A percentile compares a stretch with the other conserved stretches of the same genome.
Conservation (phyloP, 23 tunicate species). For the Oikopleura vanhoeffeni region DNA sequence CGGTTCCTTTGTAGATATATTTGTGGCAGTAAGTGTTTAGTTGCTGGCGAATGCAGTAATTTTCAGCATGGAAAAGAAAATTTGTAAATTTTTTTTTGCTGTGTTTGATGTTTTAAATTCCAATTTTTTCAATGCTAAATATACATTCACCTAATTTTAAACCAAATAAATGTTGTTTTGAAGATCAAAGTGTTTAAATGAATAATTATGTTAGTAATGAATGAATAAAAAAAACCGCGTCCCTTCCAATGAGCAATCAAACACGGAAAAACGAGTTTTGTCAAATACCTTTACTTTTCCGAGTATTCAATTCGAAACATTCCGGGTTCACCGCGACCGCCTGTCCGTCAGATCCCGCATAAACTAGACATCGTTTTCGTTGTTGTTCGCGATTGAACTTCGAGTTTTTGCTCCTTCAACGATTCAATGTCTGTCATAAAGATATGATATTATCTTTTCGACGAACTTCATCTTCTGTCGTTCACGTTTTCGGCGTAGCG, state of each 20-base stretch:
- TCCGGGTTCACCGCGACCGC: constrained; percentile 9
- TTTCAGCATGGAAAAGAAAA: too few relatives aligned
- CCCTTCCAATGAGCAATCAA: neutral
- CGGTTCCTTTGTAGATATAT: too few relatives aligned
- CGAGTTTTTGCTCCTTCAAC: neutral
- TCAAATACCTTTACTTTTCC: neutral
- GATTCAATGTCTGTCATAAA: neutral
- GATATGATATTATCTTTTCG: neutral
- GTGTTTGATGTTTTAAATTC: too few relatives aligned
- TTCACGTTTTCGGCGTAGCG: neutral
- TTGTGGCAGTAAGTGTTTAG: too few relatives aligned
- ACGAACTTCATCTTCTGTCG: neutral
- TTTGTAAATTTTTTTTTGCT: too few relatives aligned
- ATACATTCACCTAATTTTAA: too few relatives aligned
- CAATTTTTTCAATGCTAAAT: too few relatives aligned
- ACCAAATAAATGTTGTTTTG: too few relatives aligned
- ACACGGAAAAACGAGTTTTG: neutral
- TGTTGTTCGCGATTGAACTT: constrained; percentile 8
- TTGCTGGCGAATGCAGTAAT: too few relatives aligned
- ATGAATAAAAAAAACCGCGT: neutral
- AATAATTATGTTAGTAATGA: neutral
- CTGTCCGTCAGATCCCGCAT: neutral
- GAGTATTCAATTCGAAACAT: neutral
- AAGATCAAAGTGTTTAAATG: too few relatives aligned
- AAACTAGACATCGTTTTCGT: constrained; percentile 13